phyloP scores from a whole-genome alignment of 2,113 vertebrate species.

The Lanius ludovicianus region DNA sequence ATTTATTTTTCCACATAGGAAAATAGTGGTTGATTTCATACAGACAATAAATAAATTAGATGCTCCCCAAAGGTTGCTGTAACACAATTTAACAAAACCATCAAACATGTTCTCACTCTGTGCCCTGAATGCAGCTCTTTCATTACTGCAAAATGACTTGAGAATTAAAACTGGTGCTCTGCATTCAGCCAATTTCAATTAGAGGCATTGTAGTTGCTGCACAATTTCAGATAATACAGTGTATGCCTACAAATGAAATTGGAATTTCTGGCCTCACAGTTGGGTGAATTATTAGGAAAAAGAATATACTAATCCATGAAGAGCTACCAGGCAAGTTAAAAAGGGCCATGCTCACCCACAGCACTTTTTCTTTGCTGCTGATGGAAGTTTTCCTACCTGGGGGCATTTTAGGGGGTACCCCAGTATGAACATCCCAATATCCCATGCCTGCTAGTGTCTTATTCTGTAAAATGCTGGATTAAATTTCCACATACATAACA shows the following conservation, averaged over 20 bases:
- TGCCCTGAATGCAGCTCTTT: conserved; percentile 44
- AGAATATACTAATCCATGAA: not conserved
- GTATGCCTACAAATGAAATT: conserved; percentile 38
- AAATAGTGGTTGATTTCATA: not conserved
- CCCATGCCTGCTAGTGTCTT: not conserved
- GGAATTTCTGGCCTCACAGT: conserved; percentile 38
- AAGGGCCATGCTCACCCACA: not conserved
- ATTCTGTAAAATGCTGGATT: not conserved
- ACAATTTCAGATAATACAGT: conserved; percentile 47
- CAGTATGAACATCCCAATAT: not conserved
- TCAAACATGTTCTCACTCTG: conserved; percentile 25
- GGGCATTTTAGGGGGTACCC: not conserved
- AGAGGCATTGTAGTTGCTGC: conserved; percentile 40
- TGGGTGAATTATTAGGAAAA: conserved; percentile 39
- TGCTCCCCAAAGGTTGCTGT: conserved; percentile 4
- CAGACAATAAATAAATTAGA: conserved; percentile 6
- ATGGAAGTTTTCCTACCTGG: not conserved
- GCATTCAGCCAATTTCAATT: conserved; percentile 34
- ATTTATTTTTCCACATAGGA: not conserved
- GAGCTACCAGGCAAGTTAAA: conserved; percentile 24
- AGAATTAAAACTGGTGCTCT: conserved; percentile 56
- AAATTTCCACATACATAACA: not conserved
- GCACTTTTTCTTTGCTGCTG: not conserved
- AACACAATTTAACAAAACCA: conserved; percentile 33
- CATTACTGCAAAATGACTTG: conserved; percentile 53